Evolutionary conservation across 53 echinoderm and acorn worm genomes (phyloP).

Genomic region (Glandiceps talaboti): DNA sequence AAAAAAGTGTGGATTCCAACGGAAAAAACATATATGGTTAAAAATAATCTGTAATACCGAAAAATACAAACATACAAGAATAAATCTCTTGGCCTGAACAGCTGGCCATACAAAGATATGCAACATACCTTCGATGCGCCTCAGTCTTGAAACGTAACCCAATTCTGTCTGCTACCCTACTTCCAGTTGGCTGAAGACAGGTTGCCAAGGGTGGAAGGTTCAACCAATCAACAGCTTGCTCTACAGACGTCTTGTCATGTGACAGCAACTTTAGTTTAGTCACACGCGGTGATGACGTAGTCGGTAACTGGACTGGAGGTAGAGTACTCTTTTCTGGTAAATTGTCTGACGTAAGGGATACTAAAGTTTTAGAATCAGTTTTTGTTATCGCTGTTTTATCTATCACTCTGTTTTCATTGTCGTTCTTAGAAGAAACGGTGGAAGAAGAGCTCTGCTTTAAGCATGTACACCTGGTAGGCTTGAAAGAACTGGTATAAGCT

Average conservation of each 20-base stretch:
- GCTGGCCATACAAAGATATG: too few relatives aligned
- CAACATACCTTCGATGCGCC: conserved; percentile 69
- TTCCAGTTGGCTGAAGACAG: conserved; percentile 53
- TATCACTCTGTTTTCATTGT: neutral
- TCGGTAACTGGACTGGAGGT: conserved; percentile 1
- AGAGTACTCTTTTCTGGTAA: neutral
- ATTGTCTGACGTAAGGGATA: neutral
- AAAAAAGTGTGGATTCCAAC: neutral
- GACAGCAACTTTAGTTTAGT: neutral
- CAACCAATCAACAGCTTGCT: conserved; percentile 4
- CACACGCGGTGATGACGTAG: conserved; percentile 8
- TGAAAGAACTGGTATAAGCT: conserved; percentile 22
- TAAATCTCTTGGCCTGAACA: too few relatives aligned
- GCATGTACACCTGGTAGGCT: conserved; percentile 1
- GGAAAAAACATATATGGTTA: too few relatives aligned
- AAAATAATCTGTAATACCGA: too few relatives aligned
- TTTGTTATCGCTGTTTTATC: neutral
- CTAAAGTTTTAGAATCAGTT: neutral
- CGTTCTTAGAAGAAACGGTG: neutral
- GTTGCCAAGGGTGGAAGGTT: conserved; percentile 67
- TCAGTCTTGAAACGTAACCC: conserved; percentile 83
- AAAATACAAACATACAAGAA: too few relatives aligned
- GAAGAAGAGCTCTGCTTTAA: neutral
- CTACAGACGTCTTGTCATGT: conserved; percentile 6
- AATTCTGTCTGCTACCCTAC: conserved; percentile 51